These are phyloP conservation scores for Alitta virens DNA, from an alignment of 2,888 invertebrate genomes.

Conservation along the genomic window DNA sequence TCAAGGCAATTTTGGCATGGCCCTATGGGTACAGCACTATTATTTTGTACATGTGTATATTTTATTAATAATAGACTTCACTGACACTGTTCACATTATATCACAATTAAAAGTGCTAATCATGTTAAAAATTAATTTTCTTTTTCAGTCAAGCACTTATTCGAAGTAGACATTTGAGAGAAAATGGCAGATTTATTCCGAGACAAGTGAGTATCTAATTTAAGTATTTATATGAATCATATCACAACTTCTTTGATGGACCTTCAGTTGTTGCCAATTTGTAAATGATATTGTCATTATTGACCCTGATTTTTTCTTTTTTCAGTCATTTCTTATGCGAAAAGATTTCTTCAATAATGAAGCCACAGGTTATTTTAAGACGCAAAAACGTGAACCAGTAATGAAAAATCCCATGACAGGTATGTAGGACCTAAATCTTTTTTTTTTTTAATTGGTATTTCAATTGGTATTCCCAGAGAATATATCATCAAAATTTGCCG, in stretches of 20 bases:
- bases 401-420: constrained; percentile 84
- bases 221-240: too few relatives aligned
- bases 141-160: constrained; percentile 83
- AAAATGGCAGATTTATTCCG: constrained; percentile 96
- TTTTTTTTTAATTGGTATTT: too few relatives aligned
- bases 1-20: too few relatives aligned
- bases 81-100: too few relatives aligned
- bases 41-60: too few relatives aligned
- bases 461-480: too few relatives aligned
- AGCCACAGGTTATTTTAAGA: constrained; percentile 91
- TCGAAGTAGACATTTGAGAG: constrained; percentile 83
- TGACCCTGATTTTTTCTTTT: constrained; percentile 12
- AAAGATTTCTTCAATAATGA: constrained; percentile 94
- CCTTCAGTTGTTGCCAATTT: neutral
- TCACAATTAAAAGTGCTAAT: too few relatives aligned
- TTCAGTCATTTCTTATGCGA: constrained; percentile 78
- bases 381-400: constrained; percentile 70
- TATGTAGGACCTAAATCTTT: too few relatives aligned
- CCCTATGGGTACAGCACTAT: too few relatives aligned
- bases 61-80: too few relatives aligned
- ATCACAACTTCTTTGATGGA: too few relatives aligned
- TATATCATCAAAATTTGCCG: too few relatives aligned
- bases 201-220: constrained; percentile 62
- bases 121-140: constrained; percentile 14
- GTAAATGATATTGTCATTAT: neutral